phyloP scores from a whole-genome alignment of 2,797 vertebrate species.

The Hemibagrus guttatus region DNA sequence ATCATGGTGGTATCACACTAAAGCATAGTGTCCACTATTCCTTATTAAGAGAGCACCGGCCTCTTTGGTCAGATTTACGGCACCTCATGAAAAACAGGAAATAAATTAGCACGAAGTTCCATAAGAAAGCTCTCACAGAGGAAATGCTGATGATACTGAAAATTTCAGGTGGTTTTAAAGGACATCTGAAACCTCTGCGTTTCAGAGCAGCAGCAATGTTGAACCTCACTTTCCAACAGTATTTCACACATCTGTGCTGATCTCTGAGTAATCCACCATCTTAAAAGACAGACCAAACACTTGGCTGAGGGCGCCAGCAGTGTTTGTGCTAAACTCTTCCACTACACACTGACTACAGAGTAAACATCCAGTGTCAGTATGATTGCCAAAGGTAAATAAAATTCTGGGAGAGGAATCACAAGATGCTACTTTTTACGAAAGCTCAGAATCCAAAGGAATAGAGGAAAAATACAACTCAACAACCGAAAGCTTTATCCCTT shows the following conservation, averaged over 20 bases:
- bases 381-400: neutral
- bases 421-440: neutral
- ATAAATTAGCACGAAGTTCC: neutral
- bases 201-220: neutral
- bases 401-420: neutral
- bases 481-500: neutral
- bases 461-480: neutral
- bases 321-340: slow-evolving; percentile 12
- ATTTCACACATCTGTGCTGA: slow-evolving; percentile 33
- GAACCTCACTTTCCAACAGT: neutral
- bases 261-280: neutral
- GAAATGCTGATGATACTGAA: slow-evolving; percentile 21
- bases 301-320: neutral
- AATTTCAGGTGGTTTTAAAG: neutral
- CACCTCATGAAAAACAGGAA: neutral
- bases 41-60: neutral
- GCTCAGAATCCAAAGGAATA: too few relatives aligned
- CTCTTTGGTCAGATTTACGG: neutral
- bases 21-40: neutral
- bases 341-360: neutral
- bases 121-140: slow-evolving; percentile 5
- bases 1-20: neutral
- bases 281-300: neutral
- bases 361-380: slow-evolving; percentile 18
- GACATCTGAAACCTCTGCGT: slow-evolving; percentile 17